Base-by-base conservation (phyloP, 2,113 vertebrate species). In the Colistium nudipinnis region DNA sequence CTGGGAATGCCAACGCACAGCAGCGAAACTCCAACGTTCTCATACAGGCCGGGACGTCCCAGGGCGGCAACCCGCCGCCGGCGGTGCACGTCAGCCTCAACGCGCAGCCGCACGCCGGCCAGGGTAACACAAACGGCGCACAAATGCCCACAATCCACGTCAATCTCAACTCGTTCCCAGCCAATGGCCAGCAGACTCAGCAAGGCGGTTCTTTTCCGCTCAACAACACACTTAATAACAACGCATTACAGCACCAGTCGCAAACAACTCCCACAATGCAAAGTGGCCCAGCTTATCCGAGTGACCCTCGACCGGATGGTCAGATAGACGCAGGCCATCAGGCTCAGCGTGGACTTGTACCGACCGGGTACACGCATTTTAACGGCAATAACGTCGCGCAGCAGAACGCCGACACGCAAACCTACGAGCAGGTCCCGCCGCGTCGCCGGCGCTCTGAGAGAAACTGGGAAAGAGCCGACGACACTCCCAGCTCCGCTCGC, bases 131-230 rank as follows among this genome's bases (percentile, higher is more conserved):
- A n/a, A n/a, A 20, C 57, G 78, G 64, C 10, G 48, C 81, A 14
- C 90, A 82, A 44, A 68, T 90, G 33, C 91, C 91, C 1, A 82
- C 84, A 4, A 87, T 94, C 59, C 83, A 94, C 28, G 84, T 94
- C 44, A 93, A 90, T 67, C 82, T 93, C 1, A 92, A 88, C 65
- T 76, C 91, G 0, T 91, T 76, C 65, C 64, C 88, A 8, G 11
- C 14, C 57, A 56, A 57, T 11, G 75, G 43, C 30, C 83, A 82
- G 14, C 71, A 70, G 24, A 10, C 51, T 25, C 84, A 51, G 70
- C 77, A 70, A 19, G 81, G 81, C 10, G 20, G 16, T n/a, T 69
- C 69, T 7, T 24, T 38, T 63, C 80, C 83, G 20, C 8, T 52
- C 2, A 27, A 16, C 24, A 72, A 27, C 22, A 6, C 47, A 49